Base-by-base conservation (phyloP, 2,888 invertebrate genomes). In the Resseliella maxima region DNA sequence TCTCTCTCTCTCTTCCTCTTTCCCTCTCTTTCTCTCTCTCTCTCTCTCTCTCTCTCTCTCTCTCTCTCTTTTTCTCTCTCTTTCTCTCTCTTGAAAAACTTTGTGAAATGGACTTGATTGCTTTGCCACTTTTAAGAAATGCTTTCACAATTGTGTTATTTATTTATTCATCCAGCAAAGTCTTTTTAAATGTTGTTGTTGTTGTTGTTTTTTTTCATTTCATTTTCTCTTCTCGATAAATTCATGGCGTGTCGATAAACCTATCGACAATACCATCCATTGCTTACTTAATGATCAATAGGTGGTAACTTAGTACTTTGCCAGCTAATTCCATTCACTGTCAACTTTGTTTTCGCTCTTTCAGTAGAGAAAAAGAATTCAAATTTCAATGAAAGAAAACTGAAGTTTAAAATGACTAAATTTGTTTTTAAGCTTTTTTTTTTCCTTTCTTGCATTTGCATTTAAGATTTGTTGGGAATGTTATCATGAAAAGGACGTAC, bases 261-360 rank as follows among this genome's bases (percentile, higher is more conserved):
- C 6, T 27, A 24, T 27, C 12, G 59, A 5, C 24, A 5, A 72
- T 5, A 27, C 35, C 31, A 31, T 31, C 35, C n/a, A 59, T 35
- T 72, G 35, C 31, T 72, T 72, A 18, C 31, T 72, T 72, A 31
- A 72, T 72, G 72, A 72, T 72, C n/a, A 3, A 72, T 12, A 72
- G 72, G 72, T 72, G 72, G n/a, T 12, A 72, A 72, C 27, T 31
- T 35, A n/a, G 15, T 31, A 72, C 72, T 72, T 72, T 72, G 6
- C 72, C 31, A 31, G 72, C 72, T 72, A 72, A 72, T 72, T 72
- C 72, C 12, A 31, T 72, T 72, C 72, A 10, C 18, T 50, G 8
- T 18, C 8, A 31, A 31, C 31, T 72, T 72, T 72, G n/a, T 59
- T n/a, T 59, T 24, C n/a, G 72, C 8, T 27, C 31, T 31, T 2